These are phyloP conservation scores for Scelioninae gen. 1 DNA, from an alignment of 2,888 invertebrate species.

Conservation along the genomic window DNA sequence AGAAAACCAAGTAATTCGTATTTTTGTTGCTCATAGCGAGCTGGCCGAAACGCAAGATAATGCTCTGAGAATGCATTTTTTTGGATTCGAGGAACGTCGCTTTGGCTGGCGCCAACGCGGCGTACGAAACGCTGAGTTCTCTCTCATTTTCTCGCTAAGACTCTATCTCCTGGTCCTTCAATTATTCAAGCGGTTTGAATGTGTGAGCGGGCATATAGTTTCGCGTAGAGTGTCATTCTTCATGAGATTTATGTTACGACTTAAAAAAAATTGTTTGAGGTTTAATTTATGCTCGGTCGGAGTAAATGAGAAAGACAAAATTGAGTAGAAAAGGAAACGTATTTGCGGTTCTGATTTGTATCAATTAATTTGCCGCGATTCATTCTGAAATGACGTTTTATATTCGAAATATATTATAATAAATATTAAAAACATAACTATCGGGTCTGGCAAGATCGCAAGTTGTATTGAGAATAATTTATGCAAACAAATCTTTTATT, in stretches of 20 bases:
- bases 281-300: slow-evolving; percentile 11
- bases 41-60: slow-evolving; percentile 28
- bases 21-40: slow-evolving; percentile 27
- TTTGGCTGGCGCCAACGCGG: slow-evolving; percentile 62
- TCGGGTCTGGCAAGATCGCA: too few relatives aligned
- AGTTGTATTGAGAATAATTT: too few relatives aligned
- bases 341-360: too few relatives aligned
- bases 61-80: slow-evolving; percentile 49
- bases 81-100: slow-evolving; percentile 49
- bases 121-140: slow-evolving; percentile 19
- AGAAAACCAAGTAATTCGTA: slow-evolving; percentile 24
- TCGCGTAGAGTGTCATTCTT: slow-evolving; percentile 29
- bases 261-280: slow-evolving; percentile 34
- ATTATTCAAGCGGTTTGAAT: slow-evolving; percentile 45
- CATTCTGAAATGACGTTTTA: too few relatives aligned
- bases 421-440: too few relatives aligned
- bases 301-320: neutral
- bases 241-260: slow-evolving; percentile 35
- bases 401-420: too few relatives aligned
- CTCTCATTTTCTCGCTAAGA: slow-evolving; percentile 11
- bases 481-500: too few relatives aligned
- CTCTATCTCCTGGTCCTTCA: slow-evolving; percentile 54
- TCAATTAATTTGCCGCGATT: neutral
- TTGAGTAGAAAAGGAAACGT: neutral
- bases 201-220: slow-evolving; percentile 34